These are phyloP conservation scores for Colistium nudipinnis DNA, from an alignment of 2,113 vertebrate species.

Conservation along the genomic window DNA sequence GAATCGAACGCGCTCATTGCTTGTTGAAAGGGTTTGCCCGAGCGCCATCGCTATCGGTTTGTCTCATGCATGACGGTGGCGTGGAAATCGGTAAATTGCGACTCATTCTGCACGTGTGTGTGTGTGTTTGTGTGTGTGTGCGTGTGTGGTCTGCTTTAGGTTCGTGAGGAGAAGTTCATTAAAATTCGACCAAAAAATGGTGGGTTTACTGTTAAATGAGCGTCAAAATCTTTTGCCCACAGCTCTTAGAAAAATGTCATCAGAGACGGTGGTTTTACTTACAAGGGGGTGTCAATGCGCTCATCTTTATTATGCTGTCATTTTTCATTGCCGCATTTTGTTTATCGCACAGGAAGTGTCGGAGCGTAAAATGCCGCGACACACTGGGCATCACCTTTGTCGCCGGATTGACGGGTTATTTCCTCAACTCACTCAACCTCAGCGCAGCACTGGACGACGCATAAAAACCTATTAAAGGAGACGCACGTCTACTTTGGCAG, in stretches of 20 bases:
- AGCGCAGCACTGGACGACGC: not conserved
- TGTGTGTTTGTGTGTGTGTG: constrained; percentile 59
- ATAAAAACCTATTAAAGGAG: constrained; percentile 1
- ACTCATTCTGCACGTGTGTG: constrained; percentile 27
- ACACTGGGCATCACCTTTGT: not conserved
- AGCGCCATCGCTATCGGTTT: constrained; percentile 36
- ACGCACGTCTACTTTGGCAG: constrained; percentile 2
- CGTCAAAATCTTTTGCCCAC: constrained; percentile 11
- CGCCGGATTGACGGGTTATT: constrained; percentile 18
- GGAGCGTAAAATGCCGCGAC: not conserved
- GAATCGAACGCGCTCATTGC: constrained; percentile 36
- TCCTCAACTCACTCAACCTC: constrained; percentile 2
- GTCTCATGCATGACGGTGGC: constrained; percentile 58
- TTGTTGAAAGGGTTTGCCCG: constrained; percentile 51
- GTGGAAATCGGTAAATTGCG: constrained; percentile 64
- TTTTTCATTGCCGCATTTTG: constrained; percentile 1
- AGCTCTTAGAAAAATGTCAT: constrained; percentile 4
- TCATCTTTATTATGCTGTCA: constrained; percentile 5
- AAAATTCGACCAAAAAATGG: constrained; percentile 13
- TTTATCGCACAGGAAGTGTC: constrained; percentile 7
- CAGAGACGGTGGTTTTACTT: constrained; percentile 1
- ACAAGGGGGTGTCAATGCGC: not conserved
- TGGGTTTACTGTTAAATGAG: constrained; percentile 17
- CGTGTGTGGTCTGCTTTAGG: constrained; percentile 48
- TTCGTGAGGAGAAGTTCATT: constrained; percentile 46